phyloP scores from a whole-genome alignment of 2,113 vertebrate genomes.

The Vimba vimba region DNA sequence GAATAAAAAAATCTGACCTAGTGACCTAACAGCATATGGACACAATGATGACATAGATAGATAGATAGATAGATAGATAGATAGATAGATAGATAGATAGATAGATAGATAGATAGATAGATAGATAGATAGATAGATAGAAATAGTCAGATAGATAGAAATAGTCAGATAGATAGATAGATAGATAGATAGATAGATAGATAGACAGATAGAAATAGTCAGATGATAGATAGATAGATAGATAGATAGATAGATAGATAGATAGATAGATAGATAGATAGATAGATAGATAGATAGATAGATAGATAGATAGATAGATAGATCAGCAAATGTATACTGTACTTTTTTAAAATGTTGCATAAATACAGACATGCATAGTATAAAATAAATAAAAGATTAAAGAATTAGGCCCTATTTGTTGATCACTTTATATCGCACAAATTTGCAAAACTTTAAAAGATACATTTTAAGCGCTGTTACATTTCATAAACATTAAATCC shows the following conservation, averaged over 20 bases:
- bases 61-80: background rate
- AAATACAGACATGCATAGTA: background rate
- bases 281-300: slow-evolving; percentile 21
- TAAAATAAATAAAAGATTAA: background rate
- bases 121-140: background rate
- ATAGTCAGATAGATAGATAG: background rate
- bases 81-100: slow-evolving; percentile 30
- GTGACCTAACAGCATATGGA: background rate
- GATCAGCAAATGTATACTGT: background rate
- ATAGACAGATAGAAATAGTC: background rate
- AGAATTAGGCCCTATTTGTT: background rate
- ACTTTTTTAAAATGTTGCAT: background rate
- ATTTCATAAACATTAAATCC: background rate
- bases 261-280: slow-evolving; percentile 5
- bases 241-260: slow-evolving; percentile 27
- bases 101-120: slow-evolving; percentile 1
- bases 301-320: background rate
- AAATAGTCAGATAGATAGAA: background rate
- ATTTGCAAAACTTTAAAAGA: background rate
- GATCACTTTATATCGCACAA: background rate
- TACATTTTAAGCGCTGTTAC: background rate
- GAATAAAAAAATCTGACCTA: slow-evolving; percentile 26
- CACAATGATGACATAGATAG: background rate
- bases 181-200: slow-evolving; percentile 20
- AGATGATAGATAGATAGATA: background rate